Base-by-base conservation (phyloP, 2,888 invertebrate genomes). In the Anthophora plumipes region DNA sequence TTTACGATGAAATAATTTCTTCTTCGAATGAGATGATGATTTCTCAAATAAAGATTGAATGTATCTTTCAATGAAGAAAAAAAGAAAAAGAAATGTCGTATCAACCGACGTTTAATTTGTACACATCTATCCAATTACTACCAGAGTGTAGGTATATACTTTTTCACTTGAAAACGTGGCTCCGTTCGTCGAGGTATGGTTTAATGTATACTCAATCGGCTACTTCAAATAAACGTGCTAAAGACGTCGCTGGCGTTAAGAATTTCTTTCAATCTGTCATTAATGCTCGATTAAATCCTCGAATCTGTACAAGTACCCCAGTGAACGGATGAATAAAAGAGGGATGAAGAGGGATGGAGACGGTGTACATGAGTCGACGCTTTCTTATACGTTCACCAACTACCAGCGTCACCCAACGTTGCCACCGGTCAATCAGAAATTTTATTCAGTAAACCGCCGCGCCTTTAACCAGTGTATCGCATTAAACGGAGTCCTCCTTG, bases 341-440 rank as follows among this genome's bases (percentile, higher is more conserved):
- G 64, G 48, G 59, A 68, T 50, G 59, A 66, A 31, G 57, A 17
- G 1, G 5, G 20, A 8, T 5, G 9, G 31, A 61, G 76, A 81
- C 77, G 84, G 73, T 80, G 83, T 87, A 85, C 77, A 82, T 84
- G 87, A 83, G 75, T 79, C 85, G 88, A 88, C 89, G 90, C 89
- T 91, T 91, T 91, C 90, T 90, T 90, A 84, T 80, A 60, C 77
- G 80, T 52, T 71, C 78, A 74, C 57, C 84, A 82, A 85, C 85
- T 79, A 84, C 85, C 82, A 83, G 79, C 84, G 88, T 90, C 90
- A 86, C 89, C n/a, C 89, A 87, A 85, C 88, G 20, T 89, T 89
- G 91, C 90, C 90, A 90, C 89, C 87, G 90, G 91, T 92, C 92
- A 92, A 92, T 92, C 91, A 91, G 89, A 84, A 90, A 92, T 90